Percentiles rank a stretch among this genome's conserved stretches.
Conservation (phyloP, 2,797 vertebrate genomes). For the Arnoldichthys spilopterus region DNA sequence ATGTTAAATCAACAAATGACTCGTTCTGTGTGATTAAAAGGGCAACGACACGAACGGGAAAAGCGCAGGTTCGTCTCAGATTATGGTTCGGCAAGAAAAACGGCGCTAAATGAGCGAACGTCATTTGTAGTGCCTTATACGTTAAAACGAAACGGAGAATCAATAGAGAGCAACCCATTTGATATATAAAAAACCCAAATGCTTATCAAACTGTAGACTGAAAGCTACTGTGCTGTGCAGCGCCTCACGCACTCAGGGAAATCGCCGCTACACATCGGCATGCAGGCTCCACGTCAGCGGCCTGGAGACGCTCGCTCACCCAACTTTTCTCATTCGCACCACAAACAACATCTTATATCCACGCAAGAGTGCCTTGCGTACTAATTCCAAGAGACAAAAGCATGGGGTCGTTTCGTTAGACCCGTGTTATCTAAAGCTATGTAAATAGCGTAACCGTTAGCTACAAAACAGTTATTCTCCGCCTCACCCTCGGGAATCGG, state of each 20-base stretch:
- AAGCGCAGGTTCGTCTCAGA: no score
- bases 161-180: neutral
- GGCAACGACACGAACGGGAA: no score
- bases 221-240: neutral
- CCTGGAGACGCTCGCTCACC: slow-evolving; percentile 36
- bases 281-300: slow-evolving; percentile 80
- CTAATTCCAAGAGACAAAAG: no score
- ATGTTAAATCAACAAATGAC: no score
- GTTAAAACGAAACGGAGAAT: neutral
- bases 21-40: no score
- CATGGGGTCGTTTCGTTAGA: neutral
- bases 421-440: neutral
- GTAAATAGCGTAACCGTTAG: neutral
- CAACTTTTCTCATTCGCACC: neutral
- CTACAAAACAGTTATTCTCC: no score
- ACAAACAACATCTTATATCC: neutral
- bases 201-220: neutral
- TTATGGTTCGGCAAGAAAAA: no score
- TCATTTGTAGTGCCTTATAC: no score
- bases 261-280: neutral
- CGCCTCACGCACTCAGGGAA: neutral
- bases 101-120: no score
- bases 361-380: no score
- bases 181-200: no score
- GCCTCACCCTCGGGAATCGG: slow-evolving; percentile 67